phyloP scores from a whole-genome alignment of 2,797 vertebrate species.

The Rhinophrynus dorsalis region DNA sequence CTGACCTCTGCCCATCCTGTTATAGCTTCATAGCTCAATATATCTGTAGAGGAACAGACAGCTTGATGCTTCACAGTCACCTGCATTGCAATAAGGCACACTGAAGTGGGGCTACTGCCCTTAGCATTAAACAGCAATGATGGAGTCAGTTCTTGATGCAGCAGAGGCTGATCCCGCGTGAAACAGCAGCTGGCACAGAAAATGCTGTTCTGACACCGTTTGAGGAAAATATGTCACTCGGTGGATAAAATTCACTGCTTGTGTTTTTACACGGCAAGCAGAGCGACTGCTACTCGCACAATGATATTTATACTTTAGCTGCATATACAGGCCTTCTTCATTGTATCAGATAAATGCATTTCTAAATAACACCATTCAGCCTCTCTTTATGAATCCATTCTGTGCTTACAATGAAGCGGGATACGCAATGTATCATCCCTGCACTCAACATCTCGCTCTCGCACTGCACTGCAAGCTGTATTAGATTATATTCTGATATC shows the following conservation, averaged over 20 bases:
- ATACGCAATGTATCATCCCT: conserved; percentile 4
- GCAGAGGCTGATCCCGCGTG: neutral
- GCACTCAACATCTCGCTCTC: neutral
- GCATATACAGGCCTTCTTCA: neutral
- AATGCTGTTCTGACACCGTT: neutral
- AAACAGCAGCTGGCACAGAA: conserved; percentile 3
- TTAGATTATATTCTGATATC: neutral
- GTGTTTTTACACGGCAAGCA: conserved; percentile 7
- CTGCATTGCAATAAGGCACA: neutral
- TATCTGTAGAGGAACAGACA: neutral
- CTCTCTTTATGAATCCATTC: conserved; percentile 17
- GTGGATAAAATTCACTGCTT: conserved; percentile 12
- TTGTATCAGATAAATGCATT: conserved; percentile 22
- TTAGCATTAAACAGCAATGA: conserved; percentile 1
- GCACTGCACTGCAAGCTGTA: neutral
- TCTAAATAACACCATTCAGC: conserved; percentile 30
- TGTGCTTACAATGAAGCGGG: conserved; percentile 9
- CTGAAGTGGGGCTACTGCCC: neutral
- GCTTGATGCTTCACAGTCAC: neutral
- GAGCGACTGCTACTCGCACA: conserved; percentile 1
- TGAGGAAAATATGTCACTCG: conserved; percentile 3
- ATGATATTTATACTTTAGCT: neutral
- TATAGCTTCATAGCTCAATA: neutral
- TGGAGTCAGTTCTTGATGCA: neutral
- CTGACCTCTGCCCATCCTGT: no score